Conservation (phyloP, 2,113 vertebrate species). For the Todiramphus chloris region DNA sequence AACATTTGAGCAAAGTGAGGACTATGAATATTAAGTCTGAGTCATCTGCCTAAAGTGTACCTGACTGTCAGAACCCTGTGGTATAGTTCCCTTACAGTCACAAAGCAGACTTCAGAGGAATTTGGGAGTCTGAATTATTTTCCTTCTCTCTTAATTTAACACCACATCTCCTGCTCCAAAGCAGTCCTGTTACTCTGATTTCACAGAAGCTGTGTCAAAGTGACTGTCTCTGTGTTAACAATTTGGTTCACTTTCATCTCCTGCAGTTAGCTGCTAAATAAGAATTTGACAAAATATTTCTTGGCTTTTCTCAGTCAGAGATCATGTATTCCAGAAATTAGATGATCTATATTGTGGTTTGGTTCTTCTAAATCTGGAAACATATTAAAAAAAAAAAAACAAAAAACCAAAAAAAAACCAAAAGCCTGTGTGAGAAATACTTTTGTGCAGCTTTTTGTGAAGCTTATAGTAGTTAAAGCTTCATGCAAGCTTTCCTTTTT, state of each 20-base stretch:
- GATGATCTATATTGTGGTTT: not conserved
- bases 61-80: not conserved
- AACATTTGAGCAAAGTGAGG: not conserved
- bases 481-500: not conserved
- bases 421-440: not conserved
- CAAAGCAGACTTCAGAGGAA: not conserved
- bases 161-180: not conserved
- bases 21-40: not conserved
- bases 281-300: not conserved
- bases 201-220: not conserved
- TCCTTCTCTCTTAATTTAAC: not conserved
- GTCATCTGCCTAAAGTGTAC: not conserved
- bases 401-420: not conserved
- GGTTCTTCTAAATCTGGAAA: not conserved
- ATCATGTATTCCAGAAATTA: not conserved
- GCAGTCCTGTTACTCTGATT: not conserved
- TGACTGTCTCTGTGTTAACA: not conserved
- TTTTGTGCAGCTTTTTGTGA: not conserved
- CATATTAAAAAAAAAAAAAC: not conserved
- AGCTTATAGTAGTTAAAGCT: not conserved
- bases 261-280: not conserved
- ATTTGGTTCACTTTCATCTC: not conserved
- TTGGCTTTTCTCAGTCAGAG: not conserved
- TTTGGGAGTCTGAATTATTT: not conserved
- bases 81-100: not conserved